A percentile compares a stretch with the other conserved stretches of the same genome.
These are phyloP conservation scores for Marasmarcha lunaedactyla DNA, from an alignment of 2,888 invertebrate genomes.

Conservation along the genomic window DNA sequence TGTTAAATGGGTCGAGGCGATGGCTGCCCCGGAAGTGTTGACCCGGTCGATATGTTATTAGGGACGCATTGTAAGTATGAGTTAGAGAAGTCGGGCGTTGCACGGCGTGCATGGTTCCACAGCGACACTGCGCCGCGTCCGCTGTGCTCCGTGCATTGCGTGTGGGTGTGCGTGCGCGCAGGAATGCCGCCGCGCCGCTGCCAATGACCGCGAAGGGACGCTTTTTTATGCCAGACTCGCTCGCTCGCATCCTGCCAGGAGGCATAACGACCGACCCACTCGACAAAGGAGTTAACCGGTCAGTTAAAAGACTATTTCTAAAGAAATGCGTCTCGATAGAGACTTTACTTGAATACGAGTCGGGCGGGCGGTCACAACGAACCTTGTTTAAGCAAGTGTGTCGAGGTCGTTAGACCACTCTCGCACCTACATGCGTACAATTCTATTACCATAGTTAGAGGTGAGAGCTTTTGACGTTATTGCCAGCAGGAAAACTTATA, in stretches of 20 bases:
- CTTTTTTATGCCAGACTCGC: slow-evolving; percentile 51
- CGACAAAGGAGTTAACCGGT: slow-evolving; percentile 28
- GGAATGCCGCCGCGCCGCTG: slow-evolving; percentile 65
- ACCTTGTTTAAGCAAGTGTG: slow-evolving; percentile 13
- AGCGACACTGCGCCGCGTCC: slow-evolving; percentile 5
- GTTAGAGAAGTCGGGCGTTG: slow-evolving; percentile 22
- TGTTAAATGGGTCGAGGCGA: slow-evolving; percentile 35
- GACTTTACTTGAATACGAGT: neutral
- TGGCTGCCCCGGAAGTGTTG: slow-evolving; percentile 55
- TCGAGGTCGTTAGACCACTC: slow-evolving; percentile 33
- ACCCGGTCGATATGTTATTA: slow-evolving; percentile 54
- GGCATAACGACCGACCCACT: slow-evolving; percentile 35
- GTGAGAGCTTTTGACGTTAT: slow-evolving; percentile 9
- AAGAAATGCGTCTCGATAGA: neutral
- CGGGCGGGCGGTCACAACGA: neutral
- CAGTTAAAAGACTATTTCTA: slow-evolving; percentile 4
- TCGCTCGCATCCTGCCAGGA: slow-evolving; percentile 42
- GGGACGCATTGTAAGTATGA: slow-evolving; percentile 32
- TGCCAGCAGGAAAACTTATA: too few species aligned
- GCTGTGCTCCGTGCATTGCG: slow-evolving; percentile 21
- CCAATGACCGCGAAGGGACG: slow-evolving; percentile 66
- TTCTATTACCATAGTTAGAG: slow-evolving; percentile 4
- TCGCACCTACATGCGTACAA: slow-evolving; percentile 19
- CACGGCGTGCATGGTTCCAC: slow-evolving; percentile 5
- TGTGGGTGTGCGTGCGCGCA: slow-evolving; percentile 53